Percentiles rank a stretch among this genome's conserved stretches.
Conservation (phyloP, 1,140 invertebrate genomes). For the Coptotermes formosanus region DNA sequence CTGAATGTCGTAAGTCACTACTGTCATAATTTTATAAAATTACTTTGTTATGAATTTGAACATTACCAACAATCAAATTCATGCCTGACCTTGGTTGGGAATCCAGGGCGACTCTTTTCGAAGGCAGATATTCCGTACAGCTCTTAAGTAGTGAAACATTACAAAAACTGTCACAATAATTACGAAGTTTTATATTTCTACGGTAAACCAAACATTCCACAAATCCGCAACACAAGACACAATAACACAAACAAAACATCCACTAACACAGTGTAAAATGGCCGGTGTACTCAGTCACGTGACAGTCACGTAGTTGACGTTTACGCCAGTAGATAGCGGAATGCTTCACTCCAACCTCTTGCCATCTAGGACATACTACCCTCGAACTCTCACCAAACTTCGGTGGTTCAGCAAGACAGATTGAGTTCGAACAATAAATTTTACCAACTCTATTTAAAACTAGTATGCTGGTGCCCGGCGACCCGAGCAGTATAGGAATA, state of each 20-base stretch:
- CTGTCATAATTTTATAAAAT: no score
- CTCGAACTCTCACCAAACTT: no score
- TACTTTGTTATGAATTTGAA: neutral
- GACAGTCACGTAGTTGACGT: neutral
- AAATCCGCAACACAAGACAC: neutral
- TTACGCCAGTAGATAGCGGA: neutral
- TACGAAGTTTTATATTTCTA: neutral
- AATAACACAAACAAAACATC: constrained; percentile 13
- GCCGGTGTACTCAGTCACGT: neutral
- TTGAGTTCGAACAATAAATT: no score
- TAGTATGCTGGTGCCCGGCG: no score
- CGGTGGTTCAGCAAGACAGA: no score
- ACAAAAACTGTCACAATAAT: neutral
- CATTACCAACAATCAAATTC: neutral
- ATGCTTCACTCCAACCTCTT: no score
- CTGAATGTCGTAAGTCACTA: no score
- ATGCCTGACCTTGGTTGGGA: neutral
- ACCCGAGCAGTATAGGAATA: no score
- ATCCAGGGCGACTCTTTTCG: constrained; percentile 13
- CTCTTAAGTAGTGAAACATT: neutral
- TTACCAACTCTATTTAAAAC: no score
- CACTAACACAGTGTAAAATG: constrained; percentile 6
- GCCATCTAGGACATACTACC: no score
- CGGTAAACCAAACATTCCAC: neutral
- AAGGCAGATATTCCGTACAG: neutral